Percentiles rank a stretch among this genome's conserved stretches.
Evolutionary conservation across 2,113 vertebrate genomes (phyloP).

Genomic region (Perognathus longimembris): DNA sequence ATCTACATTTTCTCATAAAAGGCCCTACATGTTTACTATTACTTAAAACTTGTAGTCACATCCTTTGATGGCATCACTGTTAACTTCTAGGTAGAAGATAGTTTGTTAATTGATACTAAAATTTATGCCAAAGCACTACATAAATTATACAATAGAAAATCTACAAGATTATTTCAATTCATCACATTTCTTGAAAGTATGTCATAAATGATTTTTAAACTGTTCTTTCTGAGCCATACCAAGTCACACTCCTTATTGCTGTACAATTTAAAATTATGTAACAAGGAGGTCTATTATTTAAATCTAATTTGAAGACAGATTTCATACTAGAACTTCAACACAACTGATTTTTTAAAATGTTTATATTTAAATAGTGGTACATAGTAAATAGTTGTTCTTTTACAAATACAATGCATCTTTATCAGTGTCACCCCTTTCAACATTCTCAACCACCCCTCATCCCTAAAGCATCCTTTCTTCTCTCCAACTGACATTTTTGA

Average conservation of each 20-base stretch:
- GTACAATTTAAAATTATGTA: not conserved
- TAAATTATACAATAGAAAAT: not conserved
- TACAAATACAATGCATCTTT: too few relatives aligned
- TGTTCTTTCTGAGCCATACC: not conserved
- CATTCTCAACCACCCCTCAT: too few relatives aligned
- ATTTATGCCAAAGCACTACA: not conserved
- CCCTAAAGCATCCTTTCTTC: too few relatives aligned
- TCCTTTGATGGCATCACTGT: not conserved
- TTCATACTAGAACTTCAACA: not conserved
- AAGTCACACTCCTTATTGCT: not conserved
- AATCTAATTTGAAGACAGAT: not conserved
- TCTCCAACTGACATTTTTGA: not conserved
- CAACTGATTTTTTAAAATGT: not conserved
- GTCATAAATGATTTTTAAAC: not conserved
- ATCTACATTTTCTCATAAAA: conserved; percentile 41
- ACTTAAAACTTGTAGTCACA: not conserved
- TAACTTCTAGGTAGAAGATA: conserved; percentile 29
- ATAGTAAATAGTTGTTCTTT: too few relatives aligned
- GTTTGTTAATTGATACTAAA: conserved; percentile 33
- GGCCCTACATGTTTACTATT: not conserved
- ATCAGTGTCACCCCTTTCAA: too few relatives aligned
- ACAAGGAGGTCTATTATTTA: not conserved
- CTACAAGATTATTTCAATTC: not conserved
- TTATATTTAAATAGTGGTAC: too few relatives aligned
- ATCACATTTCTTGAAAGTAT: not conserved